Evolutionary conservation across 2,113 vertebrate species (phyloP), one percentile per base, ranked within the genome.

Genomic region (Alethe diademata): DNA sequence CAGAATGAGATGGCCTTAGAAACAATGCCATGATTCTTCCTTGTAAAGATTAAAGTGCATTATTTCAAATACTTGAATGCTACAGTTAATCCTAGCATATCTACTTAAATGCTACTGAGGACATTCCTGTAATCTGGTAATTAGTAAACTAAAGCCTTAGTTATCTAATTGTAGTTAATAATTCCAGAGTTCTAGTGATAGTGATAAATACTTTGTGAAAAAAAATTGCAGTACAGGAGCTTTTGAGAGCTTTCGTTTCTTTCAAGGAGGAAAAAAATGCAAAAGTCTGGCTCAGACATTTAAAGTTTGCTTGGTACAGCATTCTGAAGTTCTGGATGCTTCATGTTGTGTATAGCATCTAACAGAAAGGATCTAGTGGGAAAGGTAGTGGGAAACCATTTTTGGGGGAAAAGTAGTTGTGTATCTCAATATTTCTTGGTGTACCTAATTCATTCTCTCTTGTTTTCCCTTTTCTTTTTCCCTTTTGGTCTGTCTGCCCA

Each of bases 401-500:
- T 71, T 4, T 9, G 2, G 7, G 29, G 12, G 2, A 25, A 25
- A 76, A 66, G 4, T 79, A 19, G 10, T 47, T 60, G 6, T 38
- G 9, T 78, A 19, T 35, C 5, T 93, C 33, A 16, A 1, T 71
- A 4, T 47, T 92, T 74, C 29, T 92, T 71, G 23, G 14, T 24
- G 4, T 58, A 16, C 20, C n/a, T 76, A 36, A 23, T 60, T 42
- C 20, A 12, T 61, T 72, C 0, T 64, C 2, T 29, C 6, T 33
- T 28, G 14, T 1, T 13, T 20, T 38, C 38, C 12, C 24, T 14
- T 48, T 50, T 25, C 25, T 60, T 7, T 5, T 1, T 3, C 0
- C 1, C 2, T 14, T 5, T 50, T 81, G 5, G 19, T 75, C 5
- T 58, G 11, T 42, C 24, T 89, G n/a, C 6, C 7, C 26, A 95